Percentiles rank a stretch among this genome's conserved stretches.
phyloP scores from a whole-genome alignment of 2,113 vertebrate species.

The Canis aureus region DNA sequence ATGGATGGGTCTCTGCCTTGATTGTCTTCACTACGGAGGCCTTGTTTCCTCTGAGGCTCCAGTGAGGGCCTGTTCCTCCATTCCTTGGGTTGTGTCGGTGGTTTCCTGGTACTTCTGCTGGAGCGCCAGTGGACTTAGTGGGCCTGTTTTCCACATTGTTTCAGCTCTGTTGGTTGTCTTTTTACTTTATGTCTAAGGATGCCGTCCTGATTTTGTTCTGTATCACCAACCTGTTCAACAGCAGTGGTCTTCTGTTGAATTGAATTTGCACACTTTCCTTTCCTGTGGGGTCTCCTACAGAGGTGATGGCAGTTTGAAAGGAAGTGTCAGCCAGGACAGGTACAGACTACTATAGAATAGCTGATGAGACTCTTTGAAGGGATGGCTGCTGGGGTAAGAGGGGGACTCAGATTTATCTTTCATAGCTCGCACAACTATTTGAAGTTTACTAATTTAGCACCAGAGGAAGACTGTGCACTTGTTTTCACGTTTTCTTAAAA shows the following conservation, averaged over 20 bases:
- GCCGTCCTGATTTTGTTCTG: neutral
- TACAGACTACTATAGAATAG: accelerated
- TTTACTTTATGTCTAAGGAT: neutral
- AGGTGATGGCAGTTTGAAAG: neutral
- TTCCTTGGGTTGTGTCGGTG: accelerated
- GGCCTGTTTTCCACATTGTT: neutral
- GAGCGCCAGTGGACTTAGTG: accelerated
- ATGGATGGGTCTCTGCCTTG: neutral
- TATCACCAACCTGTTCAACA: neutral
- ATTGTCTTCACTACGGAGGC: accelerated
- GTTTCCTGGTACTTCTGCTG: neutral
- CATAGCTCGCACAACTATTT: neutral
- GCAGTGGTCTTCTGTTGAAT: neutral
- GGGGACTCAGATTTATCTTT: neutral
- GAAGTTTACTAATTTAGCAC: neutral
- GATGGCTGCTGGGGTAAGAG: neutral
- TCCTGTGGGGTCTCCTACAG: neutral
- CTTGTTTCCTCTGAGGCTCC: neutral
- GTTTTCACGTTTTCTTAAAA: neutral
- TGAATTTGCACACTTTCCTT: neutral
- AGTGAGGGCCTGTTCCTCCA: accelerated
- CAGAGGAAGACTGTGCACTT: neutral
- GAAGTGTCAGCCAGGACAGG: accelerated
- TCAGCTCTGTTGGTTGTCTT: neutral
- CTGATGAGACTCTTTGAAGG: too few relatives aligned